Conservation (phyloP, 2,888 invertebrate genomes). For the Chrysina gloriosa region DNA sequence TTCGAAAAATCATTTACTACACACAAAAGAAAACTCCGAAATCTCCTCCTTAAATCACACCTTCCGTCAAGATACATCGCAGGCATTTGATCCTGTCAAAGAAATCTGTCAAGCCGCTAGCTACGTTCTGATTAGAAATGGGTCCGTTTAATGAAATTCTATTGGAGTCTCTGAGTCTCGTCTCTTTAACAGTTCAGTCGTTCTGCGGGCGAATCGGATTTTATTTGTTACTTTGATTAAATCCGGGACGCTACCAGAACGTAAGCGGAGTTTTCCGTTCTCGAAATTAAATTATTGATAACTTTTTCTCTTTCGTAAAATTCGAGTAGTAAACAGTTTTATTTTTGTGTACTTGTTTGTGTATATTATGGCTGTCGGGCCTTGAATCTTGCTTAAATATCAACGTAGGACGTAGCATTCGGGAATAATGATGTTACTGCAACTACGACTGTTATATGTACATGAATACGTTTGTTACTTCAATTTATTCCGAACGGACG, state of each 20-base stretch:
- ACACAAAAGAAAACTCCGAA: not conserved
- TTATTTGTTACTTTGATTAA: slow-evolving; percentile 19
- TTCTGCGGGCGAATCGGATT: not conserved
- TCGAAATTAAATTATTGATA: not conserved
- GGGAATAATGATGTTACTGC: too few species aligned
- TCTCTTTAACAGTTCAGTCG: not conserved
- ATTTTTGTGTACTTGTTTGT: too few species aligned
- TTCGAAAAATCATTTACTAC: not conserved
- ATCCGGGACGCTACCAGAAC: not conserved
- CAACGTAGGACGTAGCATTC: too few species aligned
- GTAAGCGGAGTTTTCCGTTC: not conserved
- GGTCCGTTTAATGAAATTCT: slow-evolving; percentile 18
- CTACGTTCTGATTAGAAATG: slow-evolving; percentile 6
- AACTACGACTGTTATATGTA: too few species aligned
- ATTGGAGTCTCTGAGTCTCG: not conserved
- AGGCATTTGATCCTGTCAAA: slow-evolving; percentile 3
- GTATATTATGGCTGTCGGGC: too few species aligned
- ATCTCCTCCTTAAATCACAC: not conserved
- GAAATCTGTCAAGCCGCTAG: not conserved
- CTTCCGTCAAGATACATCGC: not conserved
- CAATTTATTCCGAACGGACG: too few species aligned
- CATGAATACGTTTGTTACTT: too few species aligned
- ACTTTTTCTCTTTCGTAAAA: too few species aligned
- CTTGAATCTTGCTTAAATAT: too few species aligned
- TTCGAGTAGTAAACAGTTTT: too few species aligned